Percentiles rank a stretch among this genome's conserved stretches.
These are phyloP conservation scores for Cantharis flavilabris DNA, from an alignment of 2,888 invertebrate species.

Conservation along the genomic window DNA sequence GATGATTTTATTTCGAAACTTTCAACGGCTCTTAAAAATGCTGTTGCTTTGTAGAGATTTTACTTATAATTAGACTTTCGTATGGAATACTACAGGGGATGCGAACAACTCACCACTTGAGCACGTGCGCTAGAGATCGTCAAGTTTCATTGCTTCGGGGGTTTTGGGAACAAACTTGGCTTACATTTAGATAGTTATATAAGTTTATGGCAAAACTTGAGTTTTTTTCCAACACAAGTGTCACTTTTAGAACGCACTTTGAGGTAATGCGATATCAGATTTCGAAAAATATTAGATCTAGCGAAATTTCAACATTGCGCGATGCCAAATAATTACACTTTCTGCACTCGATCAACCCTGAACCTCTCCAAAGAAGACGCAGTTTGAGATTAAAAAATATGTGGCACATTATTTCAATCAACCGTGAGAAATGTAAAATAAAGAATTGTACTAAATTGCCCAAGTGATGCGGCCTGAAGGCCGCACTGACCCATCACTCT, in stretches of 20 bases:
- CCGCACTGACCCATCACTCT: no score
- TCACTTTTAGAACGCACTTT: not conserved
- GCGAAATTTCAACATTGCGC: not conserved
- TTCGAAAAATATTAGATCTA: not conserved
- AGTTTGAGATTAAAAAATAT: no score
- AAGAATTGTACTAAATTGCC: no score
- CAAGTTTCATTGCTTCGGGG: slow-evolving; percentile 6
- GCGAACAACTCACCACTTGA: slow-evolving; percentile 25
- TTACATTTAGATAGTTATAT: slow-evolving; percentile 18
- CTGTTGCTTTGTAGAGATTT: slow-evolving; percentile 20
- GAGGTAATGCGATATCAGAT: not conserved
- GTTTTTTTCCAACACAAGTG: not conserved
- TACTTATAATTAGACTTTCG: slow-evolving; percentile 20
- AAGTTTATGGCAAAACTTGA: slow-evolving; percentile 11
- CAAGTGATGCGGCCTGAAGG: no score
- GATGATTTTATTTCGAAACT: not conserved
- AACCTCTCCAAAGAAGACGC: no score
- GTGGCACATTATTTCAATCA: no score
- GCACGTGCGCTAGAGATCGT: slow-evolving; percentile 25
- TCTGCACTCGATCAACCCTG: not conserved
- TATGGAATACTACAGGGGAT: slow-evolving; percentile 26
- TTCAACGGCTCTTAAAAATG: slow-evolving; percentile 10
- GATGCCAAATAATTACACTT: not conserved
- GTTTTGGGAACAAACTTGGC: slow-evolving; percentile 16
- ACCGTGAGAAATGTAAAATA: no score